Evolutionary conservation across 2,797 vertebrate species (phyloP).

Genomic region (Apogon talboti): DNA sequence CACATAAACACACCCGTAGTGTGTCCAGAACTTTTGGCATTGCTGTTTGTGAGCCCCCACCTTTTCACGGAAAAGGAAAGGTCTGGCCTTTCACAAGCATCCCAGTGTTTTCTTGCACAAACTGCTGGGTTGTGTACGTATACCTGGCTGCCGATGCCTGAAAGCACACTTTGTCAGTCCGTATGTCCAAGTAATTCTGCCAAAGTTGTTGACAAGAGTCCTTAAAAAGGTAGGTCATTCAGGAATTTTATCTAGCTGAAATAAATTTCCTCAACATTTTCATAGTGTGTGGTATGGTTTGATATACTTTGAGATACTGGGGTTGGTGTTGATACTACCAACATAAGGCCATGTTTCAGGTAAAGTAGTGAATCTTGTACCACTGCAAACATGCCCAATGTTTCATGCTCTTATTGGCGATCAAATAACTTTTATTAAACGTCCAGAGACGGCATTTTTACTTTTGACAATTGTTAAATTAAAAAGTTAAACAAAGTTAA

Average conservation of each 20-base stretch:
- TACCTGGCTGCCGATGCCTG: conserved; percentile 65
- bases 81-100: conserved; percentile 75
- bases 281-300: conserved; percentile 12
- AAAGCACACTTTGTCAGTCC: conserved; percentile 77
- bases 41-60: conserved; percentile 60
- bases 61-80: conserved; percentile 72
- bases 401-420: background rate
- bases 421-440: background rate
- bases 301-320: background rate
- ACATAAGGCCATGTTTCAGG: background rate
- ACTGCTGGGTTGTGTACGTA: conserved; percentile 71
- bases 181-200: conserved; percentile 56
- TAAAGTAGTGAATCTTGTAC: background rate
- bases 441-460: background rate
- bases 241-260: conserved; percentile 48
- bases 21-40: conserved; percentile 60
- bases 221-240: conserved; percentile 41
- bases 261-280: conserved; percentile 31
- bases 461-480: too few species aligned
- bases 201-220: conserved; percentile 69
- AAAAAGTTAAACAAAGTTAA: too few species aligned
- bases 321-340: conserved; percentile 3
- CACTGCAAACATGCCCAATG: background rate
- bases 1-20: conserved; percentile 67
- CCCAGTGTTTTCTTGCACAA: conserved; percentile 75